phyloP scores from a whole-genome alignment of 2,888 invertebrate genomes.

The Platycnemis pennipes region DNA sequence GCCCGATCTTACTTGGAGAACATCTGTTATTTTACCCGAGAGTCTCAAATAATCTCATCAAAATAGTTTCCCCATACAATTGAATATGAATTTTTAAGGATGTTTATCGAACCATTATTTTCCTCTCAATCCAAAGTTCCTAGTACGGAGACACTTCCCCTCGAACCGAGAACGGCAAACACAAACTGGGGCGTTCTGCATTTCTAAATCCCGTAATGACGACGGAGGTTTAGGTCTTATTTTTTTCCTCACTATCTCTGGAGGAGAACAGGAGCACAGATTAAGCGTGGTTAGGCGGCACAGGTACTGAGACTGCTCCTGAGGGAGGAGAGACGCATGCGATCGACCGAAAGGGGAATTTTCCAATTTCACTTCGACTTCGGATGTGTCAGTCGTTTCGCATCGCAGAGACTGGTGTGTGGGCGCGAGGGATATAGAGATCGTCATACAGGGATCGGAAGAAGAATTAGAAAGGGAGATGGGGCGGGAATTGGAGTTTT shows the following conservation, averaged over 20 bases:
- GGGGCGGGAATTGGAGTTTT: neutral
- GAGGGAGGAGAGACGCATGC: neutral
- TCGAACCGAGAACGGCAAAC: neutral
- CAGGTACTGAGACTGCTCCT: too few relatives aligned
- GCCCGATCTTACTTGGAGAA: too few relatives aligned
- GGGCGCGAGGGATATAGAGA: neutral
- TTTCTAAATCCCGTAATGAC: constrained; percentile 4
- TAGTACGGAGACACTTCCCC: neutral
- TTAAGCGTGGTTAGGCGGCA: too few relatives aligned
- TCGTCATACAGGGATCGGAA: neutral
- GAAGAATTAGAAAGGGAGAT: neutral
- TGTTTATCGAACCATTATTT: neutral
- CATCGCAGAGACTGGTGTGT: neutral
- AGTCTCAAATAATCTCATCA: too few relatives aligned
- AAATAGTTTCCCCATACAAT: too few relatives aligned
- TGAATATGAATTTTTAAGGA: neutral
- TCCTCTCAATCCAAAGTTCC: neutral
- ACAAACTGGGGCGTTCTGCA: neutral
- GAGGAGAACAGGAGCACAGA: too few relatives aligned
- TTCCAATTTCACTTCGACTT: neutral
- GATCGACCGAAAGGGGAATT: neutral
- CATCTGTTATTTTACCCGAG: too few relatives aligned
- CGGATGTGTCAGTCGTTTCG: neutral
- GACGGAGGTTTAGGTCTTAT: neutral
- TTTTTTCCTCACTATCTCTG: neutral